A percentile compares a stretch with the other conserved stretches of the same genome.
phyloP scores from a whole-genome alignment of 2,113 vertebrate genomes.

The Mobula hypostoma region DNA sequence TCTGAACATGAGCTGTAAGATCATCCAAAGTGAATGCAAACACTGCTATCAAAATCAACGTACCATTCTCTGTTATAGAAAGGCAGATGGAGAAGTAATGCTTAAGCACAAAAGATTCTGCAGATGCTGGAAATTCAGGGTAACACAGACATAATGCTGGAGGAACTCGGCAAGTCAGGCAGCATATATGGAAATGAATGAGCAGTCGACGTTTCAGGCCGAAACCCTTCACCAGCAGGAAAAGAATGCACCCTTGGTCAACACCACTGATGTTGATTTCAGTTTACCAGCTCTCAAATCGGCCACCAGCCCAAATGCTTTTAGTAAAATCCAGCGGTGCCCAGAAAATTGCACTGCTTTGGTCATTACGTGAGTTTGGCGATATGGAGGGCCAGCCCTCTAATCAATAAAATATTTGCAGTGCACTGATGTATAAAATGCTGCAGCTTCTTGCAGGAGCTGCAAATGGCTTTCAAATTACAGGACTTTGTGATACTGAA shows the following conservation, averaged over 20 bases:
- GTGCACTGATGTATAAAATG: conserved; percentile 32
- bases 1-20: too few relatives aligned
- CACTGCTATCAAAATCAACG: neutral
- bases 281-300: neutral
- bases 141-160: too few relatives aligned
- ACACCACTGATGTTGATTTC: neutral
- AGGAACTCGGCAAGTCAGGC: too few relatives aligned
- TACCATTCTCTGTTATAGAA: conserved; percentile 1
- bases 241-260: neutral
- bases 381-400: conserved; percentile 51
- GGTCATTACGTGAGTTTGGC: conserved; percentile 26
- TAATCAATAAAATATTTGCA: conserved; percentile 68
- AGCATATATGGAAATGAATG: too few relatives aligned
- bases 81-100: neutral
- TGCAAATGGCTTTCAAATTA: conserved; percentile 70
- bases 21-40: neutral
- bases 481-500: conserved; percentile 70
- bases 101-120: too few relatives aligned
- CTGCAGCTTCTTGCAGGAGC: conserved; percentile 47
- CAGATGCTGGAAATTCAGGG: too few relatives aligned
- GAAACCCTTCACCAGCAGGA: neutral
- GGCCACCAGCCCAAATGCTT: neutral
- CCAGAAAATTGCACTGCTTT: conserved; percentile 12
- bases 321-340: conserved; percentile 12
- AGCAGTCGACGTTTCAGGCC: too few relatives aligned